Percentiles rank a stretch among this genome's conserved stretches.
Evolutionary conservation across 2,113 vertebrate species (phyloP).

Genomic region (Naja naja): DNA sequence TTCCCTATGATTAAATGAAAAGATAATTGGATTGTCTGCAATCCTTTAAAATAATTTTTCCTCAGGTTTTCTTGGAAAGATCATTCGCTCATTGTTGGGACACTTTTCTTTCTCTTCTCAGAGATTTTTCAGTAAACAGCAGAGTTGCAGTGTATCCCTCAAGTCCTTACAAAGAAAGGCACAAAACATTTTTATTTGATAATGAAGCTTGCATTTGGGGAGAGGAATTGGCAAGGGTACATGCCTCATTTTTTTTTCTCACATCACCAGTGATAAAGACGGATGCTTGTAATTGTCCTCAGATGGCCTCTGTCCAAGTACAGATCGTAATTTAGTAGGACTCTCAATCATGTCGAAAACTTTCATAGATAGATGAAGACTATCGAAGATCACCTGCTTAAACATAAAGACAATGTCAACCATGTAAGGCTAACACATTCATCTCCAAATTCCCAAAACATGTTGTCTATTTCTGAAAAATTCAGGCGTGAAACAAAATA

Average conservation of each 20-base stretch:
- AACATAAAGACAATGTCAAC: background rate
- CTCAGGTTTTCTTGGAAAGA: constrained; percentile 44
- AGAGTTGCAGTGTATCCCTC: too few relatives aligned
- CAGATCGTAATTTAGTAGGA: background rate
- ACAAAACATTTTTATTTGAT: too few relatives aligned
- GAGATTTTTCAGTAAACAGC: constrained; percentile 1
- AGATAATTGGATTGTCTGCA: constrained; percentile 41
- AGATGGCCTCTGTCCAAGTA: background rate
- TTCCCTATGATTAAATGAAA: constrained; percentile 62
- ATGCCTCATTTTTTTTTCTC: too few relatives aligned
- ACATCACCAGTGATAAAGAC: background rate
- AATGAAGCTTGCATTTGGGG: too few relatives aligned
- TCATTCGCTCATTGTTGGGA: constrained; percentile 35
- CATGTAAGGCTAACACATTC: background rate
- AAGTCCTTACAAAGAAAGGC: too few relatives aligned
- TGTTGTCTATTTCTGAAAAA: background rate
- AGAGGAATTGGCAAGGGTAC: too few relatives aligned
- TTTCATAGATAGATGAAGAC: background rate
- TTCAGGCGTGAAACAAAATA: background rate
- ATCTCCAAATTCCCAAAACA: background rate
- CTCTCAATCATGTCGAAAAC: background rate
- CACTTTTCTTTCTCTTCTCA: constrained; percentile 36
- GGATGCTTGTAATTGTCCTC: background rate
- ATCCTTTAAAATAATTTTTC: too few relatives aligned
- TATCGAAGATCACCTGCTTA: background rate